phyloP scores from a whole-genome alignment of 2,797 vertebrate species.

The Paramormyrops hopkinsi region DNA sequence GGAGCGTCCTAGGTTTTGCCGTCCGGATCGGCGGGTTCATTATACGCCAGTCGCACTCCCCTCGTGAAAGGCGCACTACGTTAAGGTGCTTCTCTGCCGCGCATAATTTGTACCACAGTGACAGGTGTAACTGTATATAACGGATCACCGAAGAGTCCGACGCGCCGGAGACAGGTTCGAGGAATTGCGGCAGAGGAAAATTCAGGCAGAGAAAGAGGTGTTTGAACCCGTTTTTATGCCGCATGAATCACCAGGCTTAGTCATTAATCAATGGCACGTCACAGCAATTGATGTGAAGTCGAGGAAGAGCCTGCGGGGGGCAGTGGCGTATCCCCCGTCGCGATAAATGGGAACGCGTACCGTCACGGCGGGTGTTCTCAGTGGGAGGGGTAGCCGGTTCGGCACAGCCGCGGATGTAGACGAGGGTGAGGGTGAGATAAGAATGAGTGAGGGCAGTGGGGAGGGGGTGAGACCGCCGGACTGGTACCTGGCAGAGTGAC shows the following conservation, averaged over 20 bases:
- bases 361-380: background rate
- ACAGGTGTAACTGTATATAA: background rate
- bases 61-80: background rate
- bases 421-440: background rate
- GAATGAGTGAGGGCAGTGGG: background rate
- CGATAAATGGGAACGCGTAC: background rate
- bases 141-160: background rate
- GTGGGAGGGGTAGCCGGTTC: background rate
- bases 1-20: background rate
- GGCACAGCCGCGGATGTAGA: background rate
- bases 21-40: background rate
- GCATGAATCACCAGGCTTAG: conserved; percentile 15
- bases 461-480: no score
- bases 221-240: background rate
- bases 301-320: background rate
- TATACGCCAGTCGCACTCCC: background rate
- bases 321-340: background rate
- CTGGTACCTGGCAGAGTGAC: background rate
- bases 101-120: background rate
- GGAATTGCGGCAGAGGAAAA: background rate
- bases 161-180: background rate
- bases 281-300: background rate
- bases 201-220: background rate
- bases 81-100: background rate
- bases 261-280: conserved; percentile 2